These are phyloP conservation scores for Epizoanthus scotinus DNA, from an alignment of 92 coral and sea anemone species.

Conservation along the genomic window DNA sequence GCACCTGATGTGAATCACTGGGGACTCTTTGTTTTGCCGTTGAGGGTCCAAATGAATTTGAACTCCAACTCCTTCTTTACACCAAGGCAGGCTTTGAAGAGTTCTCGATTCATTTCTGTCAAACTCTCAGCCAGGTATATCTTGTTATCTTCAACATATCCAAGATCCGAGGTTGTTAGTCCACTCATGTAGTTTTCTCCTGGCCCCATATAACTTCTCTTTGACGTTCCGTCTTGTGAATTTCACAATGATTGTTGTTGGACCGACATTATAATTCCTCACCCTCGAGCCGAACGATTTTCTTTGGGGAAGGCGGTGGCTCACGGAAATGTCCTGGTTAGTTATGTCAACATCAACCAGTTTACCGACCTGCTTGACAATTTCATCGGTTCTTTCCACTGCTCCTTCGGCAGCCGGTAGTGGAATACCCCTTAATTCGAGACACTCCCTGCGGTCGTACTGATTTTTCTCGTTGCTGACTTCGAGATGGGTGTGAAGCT, in stretches of 20 bases:
- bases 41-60: too few species aligned
- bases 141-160: constrained; percentile 2
- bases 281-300: too few species aligned
- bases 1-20: neutral
- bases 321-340: constrained; percentile 22
- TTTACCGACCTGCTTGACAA: constrained; percentile 28
- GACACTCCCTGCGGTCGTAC: too few species aligned
- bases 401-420: too few species aligned
- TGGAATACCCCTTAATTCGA: too few species aligned
- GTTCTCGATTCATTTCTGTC: neutral
- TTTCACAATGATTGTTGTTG: constrained; percentile 19
- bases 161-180: neutral
- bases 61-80: too few species aligned
- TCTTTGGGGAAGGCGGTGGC: constrained; percentile 26
- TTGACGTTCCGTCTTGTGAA: constrained; percentile 22
- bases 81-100: neutral
- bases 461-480: too few species aligned
- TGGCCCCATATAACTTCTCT: constrained; percentile 11
- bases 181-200: neutral
- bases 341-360: constrained; percentile 18
- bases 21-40: neutral
- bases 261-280: neutral
- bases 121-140: constrained; percentile 6
- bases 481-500: too few species aligned
- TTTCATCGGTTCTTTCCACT: constrained; percentile 22